These are phyloP conservation scores for Coreius guichenoti DNA, from an alignment of 2,797 vertebrate species.

Conservation along the genomic window DNA sequence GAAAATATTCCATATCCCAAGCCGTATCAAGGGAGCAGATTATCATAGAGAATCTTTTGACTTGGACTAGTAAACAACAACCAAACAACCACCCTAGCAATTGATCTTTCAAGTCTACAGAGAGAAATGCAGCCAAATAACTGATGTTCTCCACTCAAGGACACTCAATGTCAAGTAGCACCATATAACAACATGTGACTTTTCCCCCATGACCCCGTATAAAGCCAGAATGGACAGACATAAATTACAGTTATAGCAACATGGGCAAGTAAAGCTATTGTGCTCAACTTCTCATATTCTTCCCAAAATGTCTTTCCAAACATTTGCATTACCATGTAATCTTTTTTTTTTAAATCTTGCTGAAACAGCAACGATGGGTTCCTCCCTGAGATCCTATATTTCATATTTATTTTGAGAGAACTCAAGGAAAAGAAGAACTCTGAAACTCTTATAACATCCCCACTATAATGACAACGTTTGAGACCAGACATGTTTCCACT, in stretches of 20 bases:
- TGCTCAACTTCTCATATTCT: not conserved
- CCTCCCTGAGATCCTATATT: not conserved
- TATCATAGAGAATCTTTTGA: conserved; percentile 15
- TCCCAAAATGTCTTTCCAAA: not conserved
- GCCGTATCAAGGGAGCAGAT: not conserved
- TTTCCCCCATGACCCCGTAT: not conserved
- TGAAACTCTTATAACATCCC: conserved; percentile 32
- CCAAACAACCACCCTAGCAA: conserved; percentile 1
- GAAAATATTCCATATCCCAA: not conserved
- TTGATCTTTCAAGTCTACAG: conserved; percentile 29
- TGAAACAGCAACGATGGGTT: not conserved
- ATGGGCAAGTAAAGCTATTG: not conserved
- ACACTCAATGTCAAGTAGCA: conserved; percentile 6
- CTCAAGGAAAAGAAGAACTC: conserved; percentile 11
- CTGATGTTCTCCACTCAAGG: conserved; percentile 15
- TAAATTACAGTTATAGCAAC: conserved; percentile 20
- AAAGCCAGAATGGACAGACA: conserved; percentile 7
- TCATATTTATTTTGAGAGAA: conserved; percentile 23
- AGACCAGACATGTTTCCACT: conserved; percentile 50
- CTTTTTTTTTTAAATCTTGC: not conserved
- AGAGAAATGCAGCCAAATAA: conserved; percentile 7
- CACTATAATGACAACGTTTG: conserved; percentile 40
- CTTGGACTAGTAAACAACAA: conserved; percentile 12
- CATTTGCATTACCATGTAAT: not conserved
- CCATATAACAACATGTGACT: conserved; percentile 1